phyloP scores from a whole-genome alignment of 2,888 invertebrate genomes.

The Scaptomyza cyrtandrae region DNA sequence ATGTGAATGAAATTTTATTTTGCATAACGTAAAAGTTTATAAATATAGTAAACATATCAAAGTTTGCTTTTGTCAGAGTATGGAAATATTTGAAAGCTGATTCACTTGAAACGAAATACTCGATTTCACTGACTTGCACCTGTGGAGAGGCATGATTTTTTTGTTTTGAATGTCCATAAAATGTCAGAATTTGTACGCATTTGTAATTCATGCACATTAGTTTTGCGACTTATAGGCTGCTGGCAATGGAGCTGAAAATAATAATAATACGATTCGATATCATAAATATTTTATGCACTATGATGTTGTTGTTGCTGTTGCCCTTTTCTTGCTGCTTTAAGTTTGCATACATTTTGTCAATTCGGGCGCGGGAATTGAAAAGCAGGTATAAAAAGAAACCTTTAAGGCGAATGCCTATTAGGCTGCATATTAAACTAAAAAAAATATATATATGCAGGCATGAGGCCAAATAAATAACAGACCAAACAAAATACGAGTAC shows the following conservation, averaged over 20 bases:
- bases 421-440: slow-evolving; percentile 75
- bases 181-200: slow-evolving; percentile 54
- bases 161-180: slow-evolving; percentile 2
- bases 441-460: slow-evolving; percentile 37
- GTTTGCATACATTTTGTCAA: slow-evolving; percentile 79
- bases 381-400: slow-evolving; percentile 9
- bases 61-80: neutral
- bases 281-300: slow-evolving; percentile 79
- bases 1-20: neutral
- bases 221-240: slow-evolving; percentile 62
- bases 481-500: slow-evolving; percentile 42
- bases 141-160: slow-evolving; percentile 19
- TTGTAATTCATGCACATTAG: slow-evolving; percentile 52
- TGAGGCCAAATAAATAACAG: slow-evolving; percentile 75
- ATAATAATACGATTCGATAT: slow-evolving; percentile 72
- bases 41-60: no score
- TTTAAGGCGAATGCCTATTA: slow-evolving; percentile 72
- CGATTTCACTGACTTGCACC: slow-evolving; percentile 35
- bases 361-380: slow-evolving; percentile 24
- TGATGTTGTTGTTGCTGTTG: slow-evolving; percentile 16
- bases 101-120: neutral
- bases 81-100: neutral
- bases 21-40: neutral
- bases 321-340: slow-evolving; percentile 45
- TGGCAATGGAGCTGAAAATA: slow-evolving; percentile 72